phyloP scores from a whole-genome alignment of 2,797 vertebrate genomes.

The Xyrichtys novacula region DNA sequence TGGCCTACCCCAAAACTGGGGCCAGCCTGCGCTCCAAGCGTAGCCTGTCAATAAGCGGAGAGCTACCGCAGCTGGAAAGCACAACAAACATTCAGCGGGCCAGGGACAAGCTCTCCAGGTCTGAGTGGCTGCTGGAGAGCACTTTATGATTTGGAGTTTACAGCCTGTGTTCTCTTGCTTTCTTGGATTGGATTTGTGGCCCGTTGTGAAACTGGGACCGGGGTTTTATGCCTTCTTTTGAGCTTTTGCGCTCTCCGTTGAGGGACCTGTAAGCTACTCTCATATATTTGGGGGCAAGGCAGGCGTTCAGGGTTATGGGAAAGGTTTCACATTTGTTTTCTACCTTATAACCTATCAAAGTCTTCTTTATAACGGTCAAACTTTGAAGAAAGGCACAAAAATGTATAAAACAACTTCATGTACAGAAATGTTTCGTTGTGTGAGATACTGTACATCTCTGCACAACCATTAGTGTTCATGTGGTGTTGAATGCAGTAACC shows the following conservation, averaged over 20 bases:
- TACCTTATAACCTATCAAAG: constrained; percentile 83
- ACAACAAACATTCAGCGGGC: constrained; percentile 78
- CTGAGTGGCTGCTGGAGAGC: constrained; percentile 96
- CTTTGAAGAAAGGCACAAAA: constrained; percentile 89
- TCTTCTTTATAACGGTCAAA: constrained; percentile 86
- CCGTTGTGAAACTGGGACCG: constrained; percentile 53
- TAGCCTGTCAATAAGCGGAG: constrained; percentile 93
- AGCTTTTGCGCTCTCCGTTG: constrained; percentile 53
- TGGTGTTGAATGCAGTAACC: constrained; percentile 74
- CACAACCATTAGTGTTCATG: constrained; percentile 75
- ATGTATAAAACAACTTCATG: constrained; percentile 83
- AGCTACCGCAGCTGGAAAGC: constrained; percentile 85
- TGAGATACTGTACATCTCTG: constrained; percentile 88
- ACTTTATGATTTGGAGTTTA: constrained; percentile 87
- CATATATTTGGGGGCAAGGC: constrained; percentile 56
- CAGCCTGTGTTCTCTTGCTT: constrained; percentile 62
- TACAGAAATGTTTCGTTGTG: constrained; percentile 89
- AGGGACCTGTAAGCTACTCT: constrained; percentile 62
- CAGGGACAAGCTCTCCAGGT: constrained; percentile 88
- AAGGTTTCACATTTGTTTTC: constrained; percentile 75
- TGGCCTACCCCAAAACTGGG: constrained; percentile 78
- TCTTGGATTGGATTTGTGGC: constrained; percentile 64
- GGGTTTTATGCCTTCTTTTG: constrained; percentile 71
- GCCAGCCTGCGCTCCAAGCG: constrained; percentile 88
- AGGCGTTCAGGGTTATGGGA: constrained; percentile 59